A percentile compares a stretch with the other conserved stretches of the same genome.
These are phyloP conservation scores for Pocillopora damicornis DNA, from an alignment of 64 coral and sea anemone species.

Conservation along the genomic window DNA sequence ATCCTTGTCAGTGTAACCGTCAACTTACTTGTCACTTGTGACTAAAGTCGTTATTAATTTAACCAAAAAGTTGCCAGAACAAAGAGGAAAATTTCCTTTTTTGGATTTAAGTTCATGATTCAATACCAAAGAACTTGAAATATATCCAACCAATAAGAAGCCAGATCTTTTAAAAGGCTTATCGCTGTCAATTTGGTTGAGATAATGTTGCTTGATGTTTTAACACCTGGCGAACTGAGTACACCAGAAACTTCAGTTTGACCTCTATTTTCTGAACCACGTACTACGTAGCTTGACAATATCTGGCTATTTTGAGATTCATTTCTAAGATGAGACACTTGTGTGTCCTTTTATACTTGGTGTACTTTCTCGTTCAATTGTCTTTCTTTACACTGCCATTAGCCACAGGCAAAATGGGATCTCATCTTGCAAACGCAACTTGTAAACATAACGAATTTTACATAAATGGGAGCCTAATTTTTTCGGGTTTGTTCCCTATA, in stretches of 20 bases:
- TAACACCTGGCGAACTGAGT: constrained; percentile 17
- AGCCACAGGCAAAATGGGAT: background rate
- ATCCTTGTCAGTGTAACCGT: background rate
- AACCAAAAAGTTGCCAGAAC: too few species aligned
- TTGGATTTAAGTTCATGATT: background rate
- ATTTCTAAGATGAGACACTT: constrained; percentile 18
- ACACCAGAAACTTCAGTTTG: constrained; percentile 4
- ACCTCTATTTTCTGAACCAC: background rate
- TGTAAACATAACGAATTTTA: constrained; percentile 30
- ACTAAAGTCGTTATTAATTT: background rate
- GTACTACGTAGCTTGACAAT: background rate
- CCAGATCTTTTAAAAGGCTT: background rate
- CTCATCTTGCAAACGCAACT: background rate
- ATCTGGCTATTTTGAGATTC: background rate
- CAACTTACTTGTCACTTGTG: background rate
- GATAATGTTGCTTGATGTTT: constrained; percentile 6
- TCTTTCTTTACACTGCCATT: background rate
- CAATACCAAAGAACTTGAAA: background rate
- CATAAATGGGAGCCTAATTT: constrained; percentile 49
- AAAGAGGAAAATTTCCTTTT: background rate
- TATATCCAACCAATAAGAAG: background rate
- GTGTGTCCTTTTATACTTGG: background rate
- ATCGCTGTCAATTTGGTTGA: background rate
- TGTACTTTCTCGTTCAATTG: constrained; percentile 6
- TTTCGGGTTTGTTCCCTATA: constrained; percentile 74